Evolutionary conservation across 2,113 vertebrate species (phyloP).

Genomic region (Murina feae): DNA sequence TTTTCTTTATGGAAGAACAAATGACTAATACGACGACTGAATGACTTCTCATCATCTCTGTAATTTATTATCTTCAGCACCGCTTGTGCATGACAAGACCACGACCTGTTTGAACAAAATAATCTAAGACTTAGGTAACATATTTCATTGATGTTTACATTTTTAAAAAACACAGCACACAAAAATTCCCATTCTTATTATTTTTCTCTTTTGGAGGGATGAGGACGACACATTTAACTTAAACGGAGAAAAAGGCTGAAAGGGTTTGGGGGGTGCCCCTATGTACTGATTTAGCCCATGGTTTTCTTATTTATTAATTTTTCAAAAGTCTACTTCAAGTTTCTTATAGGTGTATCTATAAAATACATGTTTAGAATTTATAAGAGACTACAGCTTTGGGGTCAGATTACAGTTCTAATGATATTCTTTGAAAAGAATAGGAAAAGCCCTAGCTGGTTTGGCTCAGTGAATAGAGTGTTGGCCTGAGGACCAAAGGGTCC

Average conservation of each 20-base stretch:
- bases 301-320: not conserved
- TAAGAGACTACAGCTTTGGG: not conserved
- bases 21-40: slow-evolving; percentile 98
- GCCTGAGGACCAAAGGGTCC: not conserved
- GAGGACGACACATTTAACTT: not conserved
- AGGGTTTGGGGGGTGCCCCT: not conserved
- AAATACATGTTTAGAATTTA: not conserved
- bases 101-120: slow-evolving; percentile 85
- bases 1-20: slow-evolving; percentile 99
- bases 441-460: not conserved
- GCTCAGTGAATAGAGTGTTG: not conserved
- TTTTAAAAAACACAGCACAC: not conserved
- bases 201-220: not conserved
- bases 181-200: not conserved
- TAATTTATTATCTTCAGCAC: slow-evolving; percentile 99
- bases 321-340: not conserved
- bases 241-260: not conserved
- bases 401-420: not conserved
- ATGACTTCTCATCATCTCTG: slow-evolving; percentile 98
- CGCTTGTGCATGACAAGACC: slow-evolving; percentile 98
- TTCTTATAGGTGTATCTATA: not conserved
- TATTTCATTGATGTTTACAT: not conserved
- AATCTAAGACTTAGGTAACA: not conserved
- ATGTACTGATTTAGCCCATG: not conserved
- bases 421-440: not conserved